Percentiles rank a stretch among this genome's conserved stretches.
phyloP scores from a whole-genome alignment of 2,797 vertebrate genomes.

The Tamandua tetradactyla region DNA sequence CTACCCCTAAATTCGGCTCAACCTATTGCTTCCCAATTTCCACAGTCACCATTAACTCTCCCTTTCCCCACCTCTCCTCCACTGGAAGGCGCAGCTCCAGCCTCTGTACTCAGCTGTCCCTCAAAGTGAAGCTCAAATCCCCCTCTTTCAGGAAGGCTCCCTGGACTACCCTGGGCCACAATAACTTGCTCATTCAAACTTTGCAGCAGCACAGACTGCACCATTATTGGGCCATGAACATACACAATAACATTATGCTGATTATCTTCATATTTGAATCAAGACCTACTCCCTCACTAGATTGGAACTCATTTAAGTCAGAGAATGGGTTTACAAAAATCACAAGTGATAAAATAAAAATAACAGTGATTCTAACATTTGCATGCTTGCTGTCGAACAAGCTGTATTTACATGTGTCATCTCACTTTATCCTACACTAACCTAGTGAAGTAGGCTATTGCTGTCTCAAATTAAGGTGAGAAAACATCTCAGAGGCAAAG shows the following conservation, averaged over 20 bases:
- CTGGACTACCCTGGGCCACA: neutral
- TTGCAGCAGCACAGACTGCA: too few species aligned
- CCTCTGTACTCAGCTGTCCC: neutral
- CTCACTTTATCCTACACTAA: neutral
- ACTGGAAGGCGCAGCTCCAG: neutral
- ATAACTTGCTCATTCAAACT: neutral
- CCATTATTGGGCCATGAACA: neutral
- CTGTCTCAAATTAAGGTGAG: accelerated
- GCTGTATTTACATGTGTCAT: neutral
- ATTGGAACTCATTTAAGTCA: neutral
- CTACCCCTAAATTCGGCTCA: neutral
- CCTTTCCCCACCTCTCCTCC: neutral
- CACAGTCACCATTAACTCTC: neutral
- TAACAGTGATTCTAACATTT: accelerated
- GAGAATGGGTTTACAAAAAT: neutral
- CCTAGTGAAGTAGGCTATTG: neutral
- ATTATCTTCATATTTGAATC: neutral
- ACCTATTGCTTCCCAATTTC: neutral
- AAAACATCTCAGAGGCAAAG: neutral
- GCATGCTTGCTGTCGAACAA: neutral
- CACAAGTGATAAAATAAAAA: neutral
- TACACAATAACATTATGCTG: too few species aligned
- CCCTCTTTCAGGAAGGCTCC: neutral
- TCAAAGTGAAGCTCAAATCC: neutral
- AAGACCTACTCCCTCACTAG: neutral